These are phyloP conservation scores for Drosophila lini DNA, from an alignment of 1,140 invertebrate species.

Conservation along the genomic window DNA sequence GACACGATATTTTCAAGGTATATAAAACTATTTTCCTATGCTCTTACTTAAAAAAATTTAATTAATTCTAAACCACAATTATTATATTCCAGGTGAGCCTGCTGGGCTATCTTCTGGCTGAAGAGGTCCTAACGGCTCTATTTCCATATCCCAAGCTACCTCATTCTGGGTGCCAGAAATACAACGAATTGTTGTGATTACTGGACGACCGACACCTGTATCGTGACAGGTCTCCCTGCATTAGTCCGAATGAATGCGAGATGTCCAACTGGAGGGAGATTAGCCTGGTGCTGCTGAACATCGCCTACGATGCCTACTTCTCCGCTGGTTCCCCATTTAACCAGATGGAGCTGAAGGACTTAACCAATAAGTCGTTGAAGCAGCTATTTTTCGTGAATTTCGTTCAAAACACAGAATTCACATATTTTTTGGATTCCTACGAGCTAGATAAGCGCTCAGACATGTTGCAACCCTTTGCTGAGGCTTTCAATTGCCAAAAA, in stretches of 20 bases:
- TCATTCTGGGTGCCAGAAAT: background rate
- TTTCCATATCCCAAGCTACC: slow-evolving; percentile 13
- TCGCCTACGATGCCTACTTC: slow-evolving; percentile 5
- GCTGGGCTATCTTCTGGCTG: background rate
- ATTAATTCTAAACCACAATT: background rate
- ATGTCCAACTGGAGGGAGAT: slow-evolving; percentile 10
- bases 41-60: background rate
- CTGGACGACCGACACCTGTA: background rate
- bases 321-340: background rate
- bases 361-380: background rate
- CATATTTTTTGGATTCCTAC: background rate
- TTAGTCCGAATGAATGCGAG: slow-evolving; percentile 2
- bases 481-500: background rate
- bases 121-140: background rate
- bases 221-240: background rate
- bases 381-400: slow-evolving; percentile 1
- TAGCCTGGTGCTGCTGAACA: background rate
- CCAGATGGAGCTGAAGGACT: background rate
- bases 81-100: background rate
- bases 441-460: background rate
- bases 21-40: background rate
- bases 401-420: background rate
- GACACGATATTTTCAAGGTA: slow-evolving; percentile 9
- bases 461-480: background rate
- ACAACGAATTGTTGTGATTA: background rate